phyloP scores from a whole-genome alignment of 2,888 invertebrate genomes.

The Drosophila histrio region DNA sequence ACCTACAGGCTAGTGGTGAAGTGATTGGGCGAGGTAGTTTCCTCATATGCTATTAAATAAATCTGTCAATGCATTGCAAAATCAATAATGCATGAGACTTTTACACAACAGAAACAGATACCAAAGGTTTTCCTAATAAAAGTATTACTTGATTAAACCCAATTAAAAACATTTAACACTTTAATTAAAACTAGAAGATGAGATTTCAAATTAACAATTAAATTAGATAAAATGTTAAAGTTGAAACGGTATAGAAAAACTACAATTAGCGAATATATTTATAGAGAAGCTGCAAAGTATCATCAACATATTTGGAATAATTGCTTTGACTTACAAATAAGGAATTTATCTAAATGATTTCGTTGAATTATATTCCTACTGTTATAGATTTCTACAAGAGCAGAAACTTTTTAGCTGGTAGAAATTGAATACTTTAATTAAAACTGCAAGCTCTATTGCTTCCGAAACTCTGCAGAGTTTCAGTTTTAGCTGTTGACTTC shows the following conservation, averaged over 20 bases:
- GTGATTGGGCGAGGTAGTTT: background rate
- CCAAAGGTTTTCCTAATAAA: background rate
- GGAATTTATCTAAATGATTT: background rate
- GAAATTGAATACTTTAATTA: background rate
- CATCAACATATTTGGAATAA: too few relatives aligned
- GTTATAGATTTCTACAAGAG: too few relatives aligned
- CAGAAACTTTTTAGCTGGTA: background rate
- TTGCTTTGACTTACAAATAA: too few relatives aligned
- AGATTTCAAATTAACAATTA: background rate
- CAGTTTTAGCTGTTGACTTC: background rate
- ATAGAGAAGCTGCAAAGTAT: too few relatives aligned
- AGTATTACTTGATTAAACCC: background rate
- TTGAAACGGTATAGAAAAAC: too few relatives aligned
- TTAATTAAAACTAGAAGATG: too few relatives aligned
- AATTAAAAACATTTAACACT: background rate
- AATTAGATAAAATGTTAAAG: too few relatives aligned
- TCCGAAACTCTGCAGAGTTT: background rate
- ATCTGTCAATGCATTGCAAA: slow-evolving; percentile 29
- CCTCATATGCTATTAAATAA: slow-evolving; percentile 5
- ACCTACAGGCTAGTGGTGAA: background rate
- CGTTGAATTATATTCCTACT: too few relatives aligned
- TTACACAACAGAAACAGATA: background rate
- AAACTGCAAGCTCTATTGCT: background rate
- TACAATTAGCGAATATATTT: too few relatives aligned
- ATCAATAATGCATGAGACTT: slow-evolving; percentile 42